Evolutionary conservation across 2,888 invertebrate genomes (phyloP).

Genomic region (Tineola bisselliella): DNA sequence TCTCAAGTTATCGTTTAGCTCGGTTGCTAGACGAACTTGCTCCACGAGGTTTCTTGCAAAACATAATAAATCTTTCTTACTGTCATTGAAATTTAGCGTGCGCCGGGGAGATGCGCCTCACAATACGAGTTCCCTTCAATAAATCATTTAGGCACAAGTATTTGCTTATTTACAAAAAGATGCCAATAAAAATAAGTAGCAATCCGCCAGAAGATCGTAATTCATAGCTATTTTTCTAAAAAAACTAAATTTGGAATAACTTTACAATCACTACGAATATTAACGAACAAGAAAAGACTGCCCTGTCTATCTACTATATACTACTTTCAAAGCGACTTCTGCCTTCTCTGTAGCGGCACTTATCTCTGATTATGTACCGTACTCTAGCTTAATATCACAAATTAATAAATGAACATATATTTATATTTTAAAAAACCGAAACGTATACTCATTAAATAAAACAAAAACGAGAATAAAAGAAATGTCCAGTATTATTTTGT

Average conservation of each 20-base stretch:
- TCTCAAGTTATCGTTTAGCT: conserved; percentile 45
- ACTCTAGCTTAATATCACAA: too few relatives aligned
- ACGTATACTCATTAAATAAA: background rate
- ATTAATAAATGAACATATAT: too few relatives aligned
- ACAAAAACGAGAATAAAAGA: too few relatives aligned
- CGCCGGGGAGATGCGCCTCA: conserved; percentile 38
- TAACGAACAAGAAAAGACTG: too few relatives aligned
- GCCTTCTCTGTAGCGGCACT: too few relatives aligned
- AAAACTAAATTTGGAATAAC: background rate
- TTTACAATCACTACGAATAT: too few relatives aligned
- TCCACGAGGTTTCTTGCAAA: conserved; percentile 31
- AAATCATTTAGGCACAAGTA: conserved; percentile 37
- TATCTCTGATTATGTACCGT: too few relatives aligned
- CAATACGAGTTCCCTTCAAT: conserved; percentile 32
- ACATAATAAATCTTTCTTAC: conserved; percentile 59
- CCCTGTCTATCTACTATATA: too few relatives aligned
- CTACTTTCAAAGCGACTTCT: too few relatives aligned
- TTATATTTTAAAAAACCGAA: too few relatives aligned
- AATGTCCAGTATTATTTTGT: background rate
- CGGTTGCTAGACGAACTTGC: conserved; percentile 35
- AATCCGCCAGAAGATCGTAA: background rate
- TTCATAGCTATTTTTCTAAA: background rate
- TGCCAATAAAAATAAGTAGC: conserved; percentile 12
- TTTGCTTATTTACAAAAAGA: conserved; percentile 17
- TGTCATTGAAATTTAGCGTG: conserved; percentile 61